A percentile compares a stretch with the other conserved stretches of the same genome.
These are phyloP conservation scores for Elachura formosa DNA, from an alignment of 2,113 vertebrate genomes.

Conservation along the genomic window DNA sequence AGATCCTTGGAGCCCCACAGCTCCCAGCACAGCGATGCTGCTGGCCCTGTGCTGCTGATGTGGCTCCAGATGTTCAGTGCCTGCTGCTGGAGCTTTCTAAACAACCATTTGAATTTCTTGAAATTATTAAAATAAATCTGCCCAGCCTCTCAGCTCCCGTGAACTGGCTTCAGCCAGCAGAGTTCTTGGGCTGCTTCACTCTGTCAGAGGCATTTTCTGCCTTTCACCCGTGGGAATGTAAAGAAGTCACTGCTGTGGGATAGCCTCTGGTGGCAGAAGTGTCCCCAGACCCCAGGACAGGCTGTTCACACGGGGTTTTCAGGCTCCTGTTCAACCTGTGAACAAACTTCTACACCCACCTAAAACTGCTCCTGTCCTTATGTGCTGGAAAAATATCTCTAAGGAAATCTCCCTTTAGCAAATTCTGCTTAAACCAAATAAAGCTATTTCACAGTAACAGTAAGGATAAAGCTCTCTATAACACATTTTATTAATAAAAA, in stretches of 20 bases:
- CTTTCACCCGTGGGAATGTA: neutral
- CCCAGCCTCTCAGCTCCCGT: rapidly evolving
- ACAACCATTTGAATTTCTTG: neutral
- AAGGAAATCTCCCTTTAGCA: neutral
- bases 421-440: neutral
- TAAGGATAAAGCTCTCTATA: neutral
- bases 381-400: neutral
- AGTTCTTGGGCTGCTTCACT: neutral
- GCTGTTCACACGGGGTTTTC: neutral
- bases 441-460: neutral
- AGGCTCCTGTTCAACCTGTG: neutral
- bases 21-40: neutral
- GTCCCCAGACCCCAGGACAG: neutral
- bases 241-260: neutral
- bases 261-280: neutral
- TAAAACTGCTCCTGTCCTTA: neutral
- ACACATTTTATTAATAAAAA: neutral
- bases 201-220: neutral
- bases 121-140: neutral
- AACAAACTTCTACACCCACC: rapidly evolving
- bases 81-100: neutral
- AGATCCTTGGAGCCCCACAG: neutral
- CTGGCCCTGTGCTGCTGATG: neutral
- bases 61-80: neutral
- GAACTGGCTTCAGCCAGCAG: neutral